These are phyloP conservation scores for Microtus montanus DNA, from an alignment of 2,113 vertebrate genomes.

Conservation along the genomic window DNA sequence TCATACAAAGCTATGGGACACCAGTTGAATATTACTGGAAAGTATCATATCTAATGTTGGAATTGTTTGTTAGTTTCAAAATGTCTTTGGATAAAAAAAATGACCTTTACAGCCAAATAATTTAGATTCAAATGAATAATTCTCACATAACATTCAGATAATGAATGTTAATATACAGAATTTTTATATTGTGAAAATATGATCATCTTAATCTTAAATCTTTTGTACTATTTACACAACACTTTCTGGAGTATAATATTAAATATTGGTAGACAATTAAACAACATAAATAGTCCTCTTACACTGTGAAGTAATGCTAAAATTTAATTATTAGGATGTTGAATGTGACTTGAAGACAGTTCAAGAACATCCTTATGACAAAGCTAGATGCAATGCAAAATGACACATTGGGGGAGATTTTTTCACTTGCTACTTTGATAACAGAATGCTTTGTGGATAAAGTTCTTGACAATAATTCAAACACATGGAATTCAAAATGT, in stretches of 20 bases:
- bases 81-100: not conserved
- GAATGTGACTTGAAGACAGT: not conserved
- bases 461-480: not conserved
- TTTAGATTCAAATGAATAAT: not conserved
- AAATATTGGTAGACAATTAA: not conserved
- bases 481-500: not conserved
- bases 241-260: not conserved
- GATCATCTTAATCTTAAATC: not conserved
- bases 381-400: not conserved
- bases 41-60: not conserved
- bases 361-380: not conserved
- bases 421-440: not conserved
- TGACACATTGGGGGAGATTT: not conserved
- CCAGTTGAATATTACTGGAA: not conserved
- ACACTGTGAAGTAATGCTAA: not conserved
- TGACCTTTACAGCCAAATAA: not conserved
- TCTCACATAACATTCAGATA: not conserved
- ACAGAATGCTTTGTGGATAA: not conserved
- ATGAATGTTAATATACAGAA: not conserved
- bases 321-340: conserved; percentile 31
- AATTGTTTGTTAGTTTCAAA: not conserved
- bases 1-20: not conserved
- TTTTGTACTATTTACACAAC: not conserved
- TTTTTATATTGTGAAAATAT: not conserved
- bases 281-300: not conserved